phyloP scores from a whole-genome alignment of 2,797 vertebrate genomes.

The Taeniopygia guttata region DNA sequence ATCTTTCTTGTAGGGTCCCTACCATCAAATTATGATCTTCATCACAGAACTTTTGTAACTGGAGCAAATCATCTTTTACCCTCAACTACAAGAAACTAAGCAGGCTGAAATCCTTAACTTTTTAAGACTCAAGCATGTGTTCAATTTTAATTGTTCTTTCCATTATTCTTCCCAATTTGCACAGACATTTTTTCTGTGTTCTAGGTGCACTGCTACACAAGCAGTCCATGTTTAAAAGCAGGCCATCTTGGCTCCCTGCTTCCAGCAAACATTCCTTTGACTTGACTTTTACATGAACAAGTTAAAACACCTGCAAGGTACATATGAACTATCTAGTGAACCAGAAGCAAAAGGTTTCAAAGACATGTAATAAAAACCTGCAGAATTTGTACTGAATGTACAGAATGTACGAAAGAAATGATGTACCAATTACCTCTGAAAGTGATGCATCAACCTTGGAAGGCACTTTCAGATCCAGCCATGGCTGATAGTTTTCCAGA shows the following conservation, averaged over 20 bases:
- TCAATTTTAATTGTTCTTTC: not conserved
- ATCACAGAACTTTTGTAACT: not conserved
- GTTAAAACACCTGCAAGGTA: not conserved
- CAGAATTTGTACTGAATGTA: not conserved
- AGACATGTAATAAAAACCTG: fast-evolving
- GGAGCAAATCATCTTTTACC: not conserved
- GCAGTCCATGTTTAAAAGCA: not conserved
- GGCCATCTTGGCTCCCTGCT: not conserved
- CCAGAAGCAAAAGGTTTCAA: not conserved
- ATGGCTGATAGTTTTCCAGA: constrained; percentile 94
- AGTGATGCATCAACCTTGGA: constrained; percentile 93
- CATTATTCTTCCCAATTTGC: not conserved
- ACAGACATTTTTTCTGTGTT: not conserved
- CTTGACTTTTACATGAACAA: not conserved
- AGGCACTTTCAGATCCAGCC: constrained; percentile 89
- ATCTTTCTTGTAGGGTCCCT: not conserved
- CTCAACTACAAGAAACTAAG: not conserved
- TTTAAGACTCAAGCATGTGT: fast-evolving
- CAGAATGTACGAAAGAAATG: not conserved
- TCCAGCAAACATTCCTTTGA: not conserved
- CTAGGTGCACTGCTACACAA: not conserved
- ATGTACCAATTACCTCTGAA: constrained; percentile 82
- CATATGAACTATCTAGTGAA: not conserved
- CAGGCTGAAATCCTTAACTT: not conserved
- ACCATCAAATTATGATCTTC: not conserved